Conservation (phyloP, 2,888 invertebrate genomes). For the Drosophila demipolita region DNA sequence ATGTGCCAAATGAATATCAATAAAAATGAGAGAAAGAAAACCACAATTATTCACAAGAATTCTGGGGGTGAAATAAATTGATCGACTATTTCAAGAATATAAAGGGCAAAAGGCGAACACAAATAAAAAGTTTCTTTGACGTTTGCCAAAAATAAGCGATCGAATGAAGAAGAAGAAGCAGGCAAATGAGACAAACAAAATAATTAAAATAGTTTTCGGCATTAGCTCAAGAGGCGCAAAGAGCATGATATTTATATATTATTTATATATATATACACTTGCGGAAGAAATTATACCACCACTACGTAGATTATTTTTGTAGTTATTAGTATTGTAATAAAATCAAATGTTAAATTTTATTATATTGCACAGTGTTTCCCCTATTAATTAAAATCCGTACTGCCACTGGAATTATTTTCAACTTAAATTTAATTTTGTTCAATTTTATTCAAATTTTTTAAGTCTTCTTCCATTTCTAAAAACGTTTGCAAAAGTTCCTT, state of each 20-base stretch:
- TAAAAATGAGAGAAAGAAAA: slow-evolving; percentile 52
- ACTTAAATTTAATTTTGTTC: too few relatives aligned
- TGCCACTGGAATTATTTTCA: background rate
- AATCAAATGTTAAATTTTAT: too few relatives aligned
- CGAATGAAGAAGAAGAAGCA: background rate
- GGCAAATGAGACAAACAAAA: slow-evolving; percentile 65
- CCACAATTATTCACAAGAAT: slow-evolving; percentile 17
- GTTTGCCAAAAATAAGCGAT: slow-evolving; percentile 59
- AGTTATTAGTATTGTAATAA: too few relatives aligned
- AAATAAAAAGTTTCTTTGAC: background rate
- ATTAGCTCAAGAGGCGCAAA: slow-evolving; percentile 31
- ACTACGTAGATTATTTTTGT: background rate
- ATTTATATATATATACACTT: background rate
- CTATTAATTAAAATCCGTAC: too few relatives aligned
- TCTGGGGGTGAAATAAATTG: slow-evolving; percentile 49
- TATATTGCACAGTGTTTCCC: too few relatives aligned
- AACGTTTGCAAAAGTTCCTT: background rate
- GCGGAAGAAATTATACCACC: background rate
- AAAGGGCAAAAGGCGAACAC: background rate
- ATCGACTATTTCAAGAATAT: slow-evolving; percentile 11
- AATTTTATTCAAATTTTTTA: background rate
- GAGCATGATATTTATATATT: slow-evolving; percentile 17
- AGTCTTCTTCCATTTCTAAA: background rate
- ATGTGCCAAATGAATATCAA: slow-evolving; percentile 66
- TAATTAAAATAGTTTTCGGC: slow-evolving; percentile 64